phyloP scores from a whole-genome alignment of 2,797 vertebrate genomes.

The Tauraco hartlaubi region DNA sequence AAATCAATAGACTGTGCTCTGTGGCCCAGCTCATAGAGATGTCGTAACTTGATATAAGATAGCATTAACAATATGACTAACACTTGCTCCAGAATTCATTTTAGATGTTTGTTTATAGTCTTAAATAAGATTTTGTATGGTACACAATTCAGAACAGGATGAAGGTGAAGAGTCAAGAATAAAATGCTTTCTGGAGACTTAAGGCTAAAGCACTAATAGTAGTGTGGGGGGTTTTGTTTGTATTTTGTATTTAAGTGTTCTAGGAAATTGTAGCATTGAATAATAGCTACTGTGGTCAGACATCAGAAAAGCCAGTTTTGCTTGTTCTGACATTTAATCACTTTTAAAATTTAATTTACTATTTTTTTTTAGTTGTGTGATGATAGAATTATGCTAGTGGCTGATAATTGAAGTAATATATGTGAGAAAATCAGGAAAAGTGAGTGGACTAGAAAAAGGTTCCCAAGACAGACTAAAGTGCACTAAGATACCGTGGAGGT shows the following conservation, averaged over 20 bases:
- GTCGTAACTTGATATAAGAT: background rate
- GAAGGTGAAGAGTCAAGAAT: background rate
- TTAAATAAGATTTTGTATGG: background rate
- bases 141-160: background rate
- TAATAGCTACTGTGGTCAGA: background rate
- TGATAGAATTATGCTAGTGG: background rate
- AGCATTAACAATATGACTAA: background rate
- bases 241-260: background rate
- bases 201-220: background rate
- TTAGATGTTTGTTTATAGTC: background rate
- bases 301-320: background rate
- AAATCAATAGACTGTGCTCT: background rate
- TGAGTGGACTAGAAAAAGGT: background rate
- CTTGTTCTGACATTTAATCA: background rate
- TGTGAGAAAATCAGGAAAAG: background rate
- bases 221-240: background rate
- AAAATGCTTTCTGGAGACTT: background rate
- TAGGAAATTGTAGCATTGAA: background rate
- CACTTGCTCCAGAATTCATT: background rate
- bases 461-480: background rate
- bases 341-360: background rate
- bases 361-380: background rate
- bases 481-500: background rate
- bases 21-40: background rate
- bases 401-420: background rate